Evolutionary conservation across 1,140 invertebrate genomes (phyloP).

Genomic region (Drosophila ironensis): DNA sequence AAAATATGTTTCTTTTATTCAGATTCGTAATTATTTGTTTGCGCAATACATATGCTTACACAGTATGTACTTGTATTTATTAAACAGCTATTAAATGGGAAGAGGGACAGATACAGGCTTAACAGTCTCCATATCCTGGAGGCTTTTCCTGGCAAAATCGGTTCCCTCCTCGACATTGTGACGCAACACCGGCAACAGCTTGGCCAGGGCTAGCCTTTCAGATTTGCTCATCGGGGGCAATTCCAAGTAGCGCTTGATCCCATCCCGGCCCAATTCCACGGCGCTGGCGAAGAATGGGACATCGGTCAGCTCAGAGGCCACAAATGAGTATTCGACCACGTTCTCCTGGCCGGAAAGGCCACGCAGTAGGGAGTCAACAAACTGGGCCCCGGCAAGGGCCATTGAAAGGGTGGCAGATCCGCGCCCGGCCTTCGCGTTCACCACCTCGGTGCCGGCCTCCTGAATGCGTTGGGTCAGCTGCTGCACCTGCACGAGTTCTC

Average conservation of each 20-base stretch:
- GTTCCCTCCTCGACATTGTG: slow-evolving; percentile 96
- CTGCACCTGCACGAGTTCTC: slow-evolving; percentile 86
- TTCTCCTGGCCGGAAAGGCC: slow-evolving; percentile 92
- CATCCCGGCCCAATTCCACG: slow-evolving; percentile 93
- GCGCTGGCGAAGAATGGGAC: slow-evolving; percentile 96
- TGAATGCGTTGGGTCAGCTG: slow-evolving; percentile 92
- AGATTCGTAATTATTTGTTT: too few relatives aligned
- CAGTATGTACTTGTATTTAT: too few relatives aligned
- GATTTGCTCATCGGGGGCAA: slow-evolving; percentile 92
- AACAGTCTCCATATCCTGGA: not conserved
- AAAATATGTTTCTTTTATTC: too few relatives aligned
- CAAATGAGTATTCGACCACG: slow-evolving; percentile 96
- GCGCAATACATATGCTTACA: too few relatives aligned
- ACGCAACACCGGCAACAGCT: slow-evolving; percentile 94
- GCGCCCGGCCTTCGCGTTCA: slow-evolving; percentile 98
- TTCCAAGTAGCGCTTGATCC: slow-evolving; percentile 95
- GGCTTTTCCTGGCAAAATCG: slow-evolving; percentile 86
- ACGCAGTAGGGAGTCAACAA: slow-evolving; percentile 89
- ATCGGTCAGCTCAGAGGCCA: slow-evolving; percentile 93
- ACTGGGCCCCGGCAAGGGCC: slow-evolving; percentile 97
- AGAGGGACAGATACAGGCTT: too few relatives aligned
- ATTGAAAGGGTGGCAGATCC: slow-evolving; percentile 99
- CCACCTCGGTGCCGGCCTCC: slow-evolving; percentile 98
- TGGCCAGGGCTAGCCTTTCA: slow-evolving; percentile 91
- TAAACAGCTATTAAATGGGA: too few relatives aligned